Evolutionary conservation across 2,888 invertebrate genomes (phyloP).

Genomic region (Coelinius sp.): DNA sequence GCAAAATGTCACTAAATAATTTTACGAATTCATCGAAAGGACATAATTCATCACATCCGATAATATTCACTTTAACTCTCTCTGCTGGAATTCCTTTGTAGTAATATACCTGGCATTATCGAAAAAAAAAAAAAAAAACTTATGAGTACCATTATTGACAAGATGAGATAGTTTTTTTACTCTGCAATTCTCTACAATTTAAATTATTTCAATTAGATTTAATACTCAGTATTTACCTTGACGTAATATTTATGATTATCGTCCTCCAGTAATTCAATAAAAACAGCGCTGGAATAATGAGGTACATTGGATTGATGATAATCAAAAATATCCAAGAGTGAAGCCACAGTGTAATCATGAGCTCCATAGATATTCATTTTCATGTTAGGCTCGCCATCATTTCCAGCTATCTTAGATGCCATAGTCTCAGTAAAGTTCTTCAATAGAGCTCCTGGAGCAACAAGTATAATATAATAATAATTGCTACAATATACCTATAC

Average conservation of each 20-base stretch:
- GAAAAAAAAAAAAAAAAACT: not conserved
- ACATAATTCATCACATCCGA: not conserved
- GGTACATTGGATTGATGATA: conserved; percentile 75
- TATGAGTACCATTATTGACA: no score
- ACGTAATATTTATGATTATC: conserved; percentile 66
- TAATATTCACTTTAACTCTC: not conserved
- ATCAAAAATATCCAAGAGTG: conserved; percentile 73
- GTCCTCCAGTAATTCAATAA: conserved; percentile 72
- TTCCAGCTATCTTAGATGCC: not conserved
- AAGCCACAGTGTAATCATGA: conserved; percentile 78
- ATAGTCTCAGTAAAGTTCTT: not conserved
- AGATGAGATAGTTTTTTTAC: no score
- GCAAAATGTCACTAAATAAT: not conserved
- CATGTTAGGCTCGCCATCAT: conserved; percentile 52
- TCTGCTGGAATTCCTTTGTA: not conserved
- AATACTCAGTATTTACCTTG: conserved; percentile 64
- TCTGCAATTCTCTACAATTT: no score
- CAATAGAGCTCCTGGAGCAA: conserved; percentile 71
- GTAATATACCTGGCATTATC: not conserved
- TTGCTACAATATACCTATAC: no score
- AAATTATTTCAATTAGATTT: not conserved
- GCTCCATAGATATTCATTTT: conserved; percentile 74
- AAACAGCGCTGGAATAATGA: conserved; percentile 73
- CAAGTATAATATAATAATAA: no score
- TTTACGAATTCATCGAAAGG: not conserved